phyloP scores from a whole-genome alignment of 1,140 invertebrate species.

The Drosophila albomicans region DNA sequence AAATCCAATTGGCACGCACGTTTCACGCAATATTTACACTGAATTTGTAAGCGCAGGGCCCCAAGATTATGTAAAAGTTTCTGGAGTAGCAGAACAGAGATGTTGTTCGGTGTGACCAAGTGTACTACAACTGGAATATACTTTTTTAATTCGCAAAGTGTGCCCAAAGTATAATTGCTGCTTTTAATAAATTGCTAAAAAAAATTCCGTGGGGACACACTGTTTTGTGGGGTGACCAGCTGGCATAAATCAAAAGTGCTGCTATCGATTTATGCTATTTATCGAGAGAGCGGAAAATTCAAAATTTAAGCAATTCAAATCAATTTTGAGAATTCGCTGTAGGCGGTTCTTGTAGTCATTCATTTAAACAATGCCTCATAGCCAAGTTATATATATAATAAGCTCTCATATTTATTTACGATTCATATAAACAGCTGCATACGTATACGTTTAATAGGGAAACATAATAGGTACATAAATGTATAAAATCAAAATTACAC shows the following conservation, averaged over 20 bases:
- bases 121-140: not conserved
- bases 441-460: slow-evolving; percentile 38
- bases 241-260: not conserved
- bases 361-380: not conserved
- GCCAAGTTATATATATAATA: slow-evolving; percentile 7
- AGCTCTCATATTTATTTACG: slow-evolving; percentile 51
- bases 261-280: not conserved
- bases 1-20: slow-evolving; percentile 6
- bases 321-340: too few relatives aligned
- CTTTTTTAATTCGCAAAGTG: not conserved
- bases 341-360: too few relatives aligned
- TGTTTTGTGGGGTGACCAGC: not conserved
- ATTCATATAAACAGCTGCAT: slow-evolving; percentile 61
- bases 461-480: slow-evolving; percentile 57
- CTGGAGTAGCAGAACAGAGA: slow-evolving; percentile 61
- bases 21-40: slow-evolving; percentile 68
- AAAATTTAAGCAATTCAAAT: not conserved
- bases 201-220: slow-evolving; percentile 2
- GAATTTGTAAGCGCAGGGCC: slow-evolving; percentile 52
- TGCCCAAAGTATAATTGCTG: not conserved
- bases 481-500: slow-evolving; percentile 64
- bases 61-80: slow-evolving; percentile 81
- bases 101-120: slow-evolving; percentile 26
- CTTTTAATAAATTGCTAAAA: not conserved
- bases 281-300: not conserved